Conservation (phyloP, 2,888 invertebrate species). For the Torymus aiolomorphi region DNA sequence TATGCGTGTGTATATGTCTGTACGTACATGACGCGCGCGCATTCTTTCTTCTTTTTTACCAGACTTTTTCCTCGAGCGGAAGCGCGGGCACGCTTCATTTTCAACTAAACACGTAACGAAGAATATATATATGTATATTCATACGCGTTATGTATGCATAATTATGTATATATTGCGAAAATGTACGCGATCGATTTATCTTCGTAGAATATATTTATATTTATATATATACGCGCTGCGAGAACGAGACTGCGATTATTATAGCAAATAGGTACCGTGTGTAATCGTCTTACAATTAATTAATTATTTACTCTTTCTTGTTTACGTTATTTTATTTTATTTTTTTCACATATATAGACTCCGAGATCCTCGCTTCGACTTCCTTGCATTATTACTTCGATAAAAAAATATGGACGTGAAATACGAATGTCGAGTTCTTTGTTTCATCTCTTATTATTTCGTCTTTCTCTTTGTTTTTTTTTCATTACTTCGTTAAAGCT, state of each 20-base stretch:
- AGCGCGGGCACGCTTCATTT: conserved; percentile 8
- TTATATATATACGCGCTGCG: conserved; percentile 6
- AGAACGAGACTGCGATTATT: conserved; percentile 43
- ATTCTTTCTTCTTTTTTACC: conserved; percentile 25
- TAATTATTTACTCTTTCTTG: neutral
- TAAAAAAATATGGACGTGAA: conserved; percentile 59
- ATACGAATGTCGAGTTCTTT: conserved; percentile 53
- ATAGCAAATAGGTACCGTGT: conserved; percentile 52
- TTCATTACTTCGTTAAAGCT: conserved; percentile 36
- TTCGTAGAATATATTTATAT: too few relatives aligned
- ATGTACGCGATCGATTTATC: conserved; percentile 45
- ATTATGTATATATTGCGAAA: conserved; percentile 44
- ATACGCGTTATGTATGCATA: neutral
- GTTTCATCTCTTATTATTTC: conserved; percentile 29
- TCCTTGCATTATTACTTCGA: conserved; percentile 35
- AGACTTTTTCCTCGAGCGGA: conserved; percentile 42
- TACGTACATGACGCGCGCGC: too few relatives aligned
- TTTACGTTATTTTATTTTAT: conserved; percentile 15
- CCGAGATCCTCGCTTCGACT: neutral
- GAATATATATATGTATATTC: conserved; percentile 26
- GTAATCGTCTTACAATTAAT: neutral
- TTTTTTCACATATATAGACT: conserved; percentile 3
- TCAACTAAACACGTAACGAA: conserved; percentile 41
- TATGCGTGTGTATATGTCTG: too few relatives aligned
- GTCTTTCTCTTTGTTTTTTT: conserved; percentile 20